These are phyloP conservation scores for Tylochromis polylepis DNA, from an alignment of 2,113 vertebrate genomes.

Conservation along the genomic window DNA sequence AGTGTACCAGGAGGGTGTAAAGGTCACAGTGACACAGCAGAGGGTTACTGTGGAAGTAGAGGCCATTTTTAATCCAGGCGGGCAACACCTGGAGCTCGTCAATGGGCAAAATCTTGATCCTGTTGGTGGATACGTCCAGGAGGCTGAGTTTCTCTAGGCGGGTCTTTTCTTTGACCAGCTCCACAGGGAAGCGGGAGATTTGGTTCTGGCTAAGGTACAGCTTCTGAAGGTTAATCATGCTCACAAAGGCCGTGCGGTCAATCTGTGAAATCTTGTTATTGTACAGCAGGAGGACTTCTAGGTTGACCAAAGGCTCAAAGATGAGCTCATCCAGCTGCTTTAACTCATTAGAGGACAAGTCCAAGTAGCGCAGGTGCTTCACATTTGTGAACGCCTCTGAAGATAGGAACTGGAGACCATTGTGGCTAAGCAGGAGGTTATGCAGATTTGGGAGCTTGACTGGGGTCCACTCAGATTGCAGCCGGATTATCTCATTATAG, in stretches of 20 bases:
- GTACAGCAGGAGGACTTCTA: slow-evolving; percentile 94
- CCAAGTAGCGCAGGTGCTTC: slow-evolving; percentile 84
- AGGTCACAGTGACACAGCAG: slow-evolving; percentile 83
- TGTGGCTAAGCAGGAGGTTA: slow-evolving; percentile 88
- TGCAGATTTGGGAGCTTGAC: slow-evolving; percentile 80
- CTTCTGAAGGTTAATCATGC: slow-evolving; percentile 83
- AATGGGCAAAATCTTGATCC: slow-evolving; percentile 77
- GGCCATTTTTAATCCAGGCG: slow-evolving; percentile 87
- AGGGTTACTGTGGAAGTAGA: slow-evolving; percentile 92
- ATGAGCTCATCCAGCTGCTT: slow-evolving; percentile 81
- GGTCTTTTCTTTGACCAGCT: slow-evolving; percentile 82
- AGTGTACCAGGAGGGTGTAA: slow-evolving; percentile 86
- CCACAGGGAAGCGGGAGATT: slow-evolving; percentile 86
- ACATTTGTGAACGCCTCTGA: slow-evolving; percentile 85
- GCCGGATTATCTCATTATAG: slow-evolving; percentile 81
- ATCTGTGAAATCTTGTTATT: slow-evolving; percentile 86
- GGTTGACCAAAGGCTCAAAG: slow-evolving; percentile 81
- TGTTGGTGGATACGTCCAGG: slow-evolving; percentile 90
- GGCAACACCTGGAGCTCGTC: slow-evolving; percentile 82
- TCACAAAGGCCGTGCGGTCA: slow-evolving; percentile 83
- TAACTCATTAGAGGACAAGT: slow-evolving; percentile 89
- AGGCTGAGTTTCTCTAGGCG: slow-evolving; percentile 81
- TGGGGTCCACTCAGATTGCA: slow-evolving; percentile 84
- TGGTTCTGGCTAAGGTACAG: slow-evolving; percentile 93
- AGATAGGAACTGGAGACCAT: slow-evolving; percentile 85